phyloP scores from a whole-genome alignment of 37 sponge, comb jelly and placozoan genomes.

The Corticium candelabrum region DNA sequence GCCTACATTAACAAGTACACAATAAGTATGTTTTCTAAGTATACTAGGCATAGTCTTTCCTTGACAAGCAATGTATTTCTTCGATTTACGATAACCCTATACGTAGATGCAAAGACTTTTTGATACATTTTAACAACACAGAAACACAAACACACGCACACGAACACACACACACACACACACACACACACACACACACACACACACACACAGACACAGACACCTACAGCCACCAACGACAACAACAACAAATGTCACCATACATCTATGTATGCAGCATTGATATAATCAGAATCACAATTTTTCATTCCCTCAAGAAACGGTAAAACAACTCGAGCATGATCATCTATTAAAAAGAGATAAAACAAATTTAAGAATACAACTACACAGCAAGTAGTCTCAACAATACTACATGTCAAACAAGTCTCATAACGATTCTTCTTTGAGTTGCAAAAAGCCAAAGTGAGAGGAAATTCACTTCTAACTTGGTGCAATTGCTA shows the following conservation, averaged over 20 bases:
- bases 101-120: neutral
- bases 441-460: neutral
- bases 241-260: too few species aligned
- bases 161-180: neutral
- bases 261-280: neutral
- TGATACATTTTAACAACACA: too few species aligned
- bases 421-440: conserved; percentile 28
- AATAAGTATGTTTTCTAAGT: too few species aligned
- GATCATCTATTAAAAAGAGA: conserved; percentile 26
- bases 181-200: too few species aligned
- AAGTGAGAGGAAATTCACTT: neutral
- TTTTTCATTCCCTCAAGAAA: neutral
- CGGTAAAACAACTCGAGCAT: conserved; percentile 23
- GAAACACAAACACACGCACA: neutral
- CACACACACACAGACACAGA: too few species aligned
- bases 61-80: conserved; percentile 72
- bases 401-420: conserved; percentile 22
- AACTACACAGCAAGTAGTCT: too few species aligned
- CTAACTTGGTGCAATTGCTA: too few species aligned
- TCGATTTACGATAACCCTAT: neutral
- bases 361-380: neutral
- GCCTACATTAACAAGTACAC: too few species aligned
- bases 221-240: too few species aligned
- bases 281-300: neutral
- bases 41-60: too few species aligned